A percentile compares a stretch with the other conserved stretches of the same genome.
Evolutionary conservation across 1,140 invertebrate genomes (phyloP).

Genomic region (Polypedilum pembai): DNA sequence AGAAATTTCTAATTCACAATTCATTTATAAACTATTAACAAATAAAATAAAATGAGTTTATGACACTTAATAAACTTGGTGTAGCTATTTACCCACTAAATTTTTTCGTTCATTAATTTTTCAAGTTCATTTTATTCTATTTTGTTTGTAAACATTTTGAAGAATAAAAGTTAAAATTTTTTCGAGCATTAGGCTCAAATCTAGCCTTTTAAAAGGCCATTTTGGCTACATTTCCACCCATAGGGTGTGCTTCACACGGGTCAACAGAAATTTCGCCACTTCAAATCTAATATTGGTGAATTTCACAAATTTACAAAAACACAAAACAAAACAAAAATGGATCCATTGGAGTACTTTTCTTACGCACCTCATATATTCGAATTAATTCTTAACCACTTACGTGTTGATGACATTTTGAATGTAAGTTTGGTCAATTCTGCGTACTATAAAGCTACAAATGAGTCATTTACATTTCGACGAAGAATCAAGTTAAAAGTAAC

Average conservation of each 20-base stretch:
- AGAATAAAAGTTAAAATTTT: too few relatives aligned
- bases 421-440: background rate
- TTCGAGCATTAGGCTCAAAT: too few relatives aligned
- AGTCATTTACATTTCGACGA: background rate
- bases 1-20: too few relatives aligned
- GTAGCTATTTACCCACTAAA: too few relatives aligned
- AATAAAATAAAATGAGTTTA: too few relatives aligned
- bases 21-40: too few relatives aligned
- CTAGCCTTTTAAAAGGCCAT: too few relatives aligned
- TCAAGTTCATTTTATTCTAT: background rate
- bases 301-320: background rate
- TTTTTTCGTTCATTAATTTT: background rate
- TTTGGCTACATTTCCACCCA: too few relatives aligned
- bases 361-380: background rate
- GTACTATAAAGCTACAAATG: background rate
- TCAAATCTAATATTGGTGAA: too few relatives aligned
- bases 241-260: too few relatives aligned
- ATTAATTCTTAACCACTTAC: background rate
- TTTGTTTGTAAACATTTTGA: background rate
- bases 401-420: background rate
- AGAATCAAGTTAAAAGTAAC: background rate
- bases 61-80: too few relatives aligned
- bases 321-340: background rate
- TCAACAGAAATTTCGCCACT: background rate
- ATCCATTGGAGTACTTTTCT: background rate